These are phyloP conservation scores for Drosophila rellima DNA, from an alignment of 2,888 invertebrate species.

Conservation along the genomic window DNA sequence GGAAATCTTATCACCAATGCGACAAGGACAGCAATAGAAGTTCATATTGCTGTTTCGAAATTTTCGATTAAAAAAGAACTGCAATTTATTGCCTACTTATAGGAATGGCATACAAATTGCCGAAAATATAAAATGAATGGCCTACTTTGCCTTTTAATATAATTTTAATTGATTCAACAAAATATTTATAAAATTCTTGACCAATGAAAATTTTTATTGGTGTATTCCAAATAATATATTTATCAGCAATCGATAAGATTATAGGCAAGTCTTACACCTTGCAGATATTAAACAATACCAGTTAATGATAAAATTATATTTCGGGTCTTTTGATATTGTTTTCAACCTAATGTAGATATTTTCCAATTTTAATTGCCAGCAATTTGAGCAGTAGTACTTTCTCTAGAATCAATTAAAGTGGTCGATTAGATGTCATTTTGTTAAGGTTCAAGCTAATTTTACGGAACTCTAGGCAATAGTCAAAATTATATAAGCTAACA, in stretches of 20 bases:
- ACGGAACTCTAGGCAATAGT: not conserved
- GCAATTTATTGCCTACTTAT: constrained; percentile 1
- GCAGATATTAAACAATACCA: not conserved
- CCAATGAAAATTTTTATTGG: not conserved
- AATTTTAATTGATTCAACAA: not conserved
- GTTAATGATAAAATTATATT: not conserved
- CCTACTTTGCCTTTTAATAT: not conserved
- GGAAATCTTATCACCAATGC: not conserved
- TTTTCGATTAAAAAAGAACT: not conserved
- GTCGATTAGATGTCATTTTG: not conserved
- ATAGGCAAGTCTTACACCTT: not conserved
- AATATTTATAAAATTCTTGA: not conserved
- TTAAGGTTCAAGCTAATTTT: not conserved
- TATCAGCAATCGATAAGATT: not conserved
- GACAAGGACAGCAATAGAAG: not conserved
- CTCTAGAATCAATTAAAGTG: not conserved
- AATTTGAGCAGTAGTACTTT: not conserved
- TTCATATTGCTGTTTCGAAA: not conserved
- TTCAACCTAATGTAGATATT: not conserved
- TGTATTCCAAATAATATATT: too few species aligned
- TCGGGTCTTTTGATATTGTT: not conserved
- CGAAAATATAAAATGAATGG: not conserved
- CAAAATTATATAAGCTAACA: not conserved
- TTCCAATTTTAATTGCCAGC: not conserved
- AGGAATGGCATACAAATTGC: not conserved